Base-by-base conservation (phyloP, 2,888 invertebrate species). In the Orthosia gothica region DNA sequence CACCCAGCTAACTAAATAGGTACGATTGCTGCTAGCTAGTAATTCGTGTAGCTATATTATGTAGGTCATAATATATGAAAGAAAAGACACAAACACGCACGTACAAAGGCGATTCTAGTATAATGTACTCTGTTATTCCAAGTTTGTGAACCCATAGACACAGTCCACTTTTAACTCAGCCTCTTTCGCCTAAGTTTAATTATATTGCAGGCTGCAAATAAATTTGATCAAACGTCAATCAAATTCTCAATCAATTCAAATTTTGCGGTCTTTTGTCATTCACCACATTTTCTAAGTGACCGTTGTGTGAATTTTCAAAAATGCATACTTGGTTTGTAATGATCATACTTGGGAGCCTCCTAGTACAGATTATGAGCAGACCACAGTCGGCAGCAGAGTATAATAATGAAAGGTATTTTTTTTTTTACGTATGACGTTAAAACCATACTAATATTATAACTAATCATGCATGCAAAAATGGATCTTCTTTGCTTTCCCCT, bases 291-390 rank as follows among this genome's bases (percentile, higher is more conserved):
- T 90, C 52, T 80, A 86, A 79, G 74, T 79, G 63, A 84, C 85
- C 88, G 90, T 82, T 83, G 76, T 74, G 76, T 71, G 68, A 81
- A 76, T 70, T 76, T 85, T 74, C 74, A 87, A 90, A 83, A 76
- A 94, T 94, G 94, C 90, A 84, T 81, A 85, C 73, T 84, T 84
- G 84, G 82, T 76, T 88, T 49, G 59, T 89, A 61, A 76, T 90
- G 55, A 26, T 89, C 32, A 72, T 91, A 72, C 77, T 89, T 74
- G 85, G 81, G 70, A 83, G 85, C 80, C 74, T 90, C 45, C 58
- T 83, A 49, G 72, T 76, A 32, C 75, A 79, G 77, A 79, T 73
- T 45, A 64, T 74, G 16, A 79, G 92, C 77, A 90, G 92, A 85
- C 93, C 93, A 1, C 83, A 90, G 50, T 84, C 86, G 45, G 70